Base-by-base conservation (phyloP, 2,113 vertebrate genomes). In the Phodopus roborovskii region DNA sequence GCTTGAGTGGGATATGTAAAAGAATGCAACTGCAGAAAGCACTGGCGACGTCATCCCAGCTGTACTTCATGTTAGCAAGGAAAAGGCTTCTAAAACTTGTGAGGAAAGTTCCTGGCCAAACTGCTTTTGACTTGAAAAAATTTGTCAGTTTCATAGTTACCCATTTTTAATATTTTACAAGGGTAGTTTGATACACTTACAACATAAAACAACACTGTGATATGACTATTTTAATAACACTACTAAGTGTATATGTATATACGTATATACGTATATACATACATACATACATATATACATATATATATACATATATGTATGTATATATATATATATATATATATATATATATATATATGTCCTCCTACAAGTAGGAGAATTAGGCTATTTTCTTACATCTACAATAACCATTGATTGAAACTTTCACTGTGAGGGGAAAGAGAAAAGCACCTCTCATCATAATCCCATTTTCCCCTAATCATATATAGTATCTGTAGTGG, bases 191-290 rank as follows among this genome's bases (percentile, higher is more conserved):
- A 30, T 91, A 4, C 5, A 53, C 74, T 74, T 60, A 20, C 74
- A 74, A 92, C 77, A 60, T 7, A 58, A 90, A 58, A 30, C 10
- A 77, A 60, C 50, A 19, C 0, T 20, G 78, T 60, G 3, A n/a
- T 96, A 16, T 85, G 5, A 96, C 56, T 95, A 86, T 60, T 71
- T 89, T 94, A 93, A 9, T 17, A 66, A n/a, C 0, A 66, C 15
- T 74, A 39, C 1, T 68, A 3, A 82, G 53, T 60, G 36, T n/a
- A n/a, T n/a, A 45, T 45, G 45, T 4, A 45, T 45, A 45, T 45
- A 45, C 6, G 6, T 45, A 45, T 45, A 45, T 45, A 45, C 6
- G 6, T 45, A 45, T 45, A 45, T 45, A 45, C 6, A 45, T 45
- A 6, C 6, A 45, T 45, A 45, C 6, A 45, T 45, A 45, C 45